Base-by-base conservation (phyloP, 2,113 vertebrate species). In the Riparia riparia region DNA sequence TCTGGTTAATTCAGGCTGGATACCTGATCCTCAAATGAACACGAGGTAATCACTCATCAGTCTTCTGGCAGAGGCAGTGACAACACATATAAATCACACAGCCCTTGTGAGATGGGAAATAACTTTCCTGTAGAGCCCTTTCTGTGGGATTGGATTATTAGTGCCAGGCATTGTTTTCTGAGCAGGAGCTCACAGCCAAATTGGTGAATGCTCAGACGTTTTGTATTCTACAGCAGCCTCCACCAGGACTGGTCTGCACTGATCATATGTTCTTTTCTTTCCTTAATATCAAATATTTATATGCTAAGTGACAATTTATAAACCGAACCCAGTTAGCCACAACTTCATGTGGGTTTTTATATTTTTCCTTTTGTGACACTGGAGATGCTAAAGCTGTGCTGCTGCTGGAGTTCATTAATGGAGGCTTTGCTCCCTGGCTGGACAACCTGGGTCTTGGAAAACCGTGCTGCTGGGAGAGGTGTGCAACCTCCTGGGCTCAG, bases 81-180 rank as follows among this genome's bases (percentile, higher is more conserved):
- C 93, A 93, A 60, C 51, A 34, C n/a, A 18, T 17, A 86, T 90
- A 94, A 96, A 94, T 95, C 90, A 69, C 20, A 24, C 0, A 1
- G 85, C 53, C 65, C 81, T 80, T 95, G 42, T 76, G 86, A 83
- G 65, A 82, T 41, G 54, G 61, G 60, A 42, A 94, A 64, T 76
- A 88, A 58, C 72, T 84, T 93, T 49, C 91, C 72, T 26, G 6
- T 54, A n/a, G 74, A 94, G 84, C 29, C 73, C 42, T 70, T 72
- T 80, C 82, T 39, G 63, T 85, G 57, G 84, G 58, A 65, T 72
- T 2, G 0, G 65, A 8, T 88, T 73, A 58, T 94, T 88, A 56
- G 66, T 91, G 74, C 87, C 85, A 95, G 93, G 80, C 71, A 76
- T 34, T 83, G 58, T 83, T 94, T 80, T 51, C 71, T 70, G 92